phyloP scores from a whole-genome alignment of 1,140 invertebrate genomes.

The Polyergus mexicanus region DNA sequence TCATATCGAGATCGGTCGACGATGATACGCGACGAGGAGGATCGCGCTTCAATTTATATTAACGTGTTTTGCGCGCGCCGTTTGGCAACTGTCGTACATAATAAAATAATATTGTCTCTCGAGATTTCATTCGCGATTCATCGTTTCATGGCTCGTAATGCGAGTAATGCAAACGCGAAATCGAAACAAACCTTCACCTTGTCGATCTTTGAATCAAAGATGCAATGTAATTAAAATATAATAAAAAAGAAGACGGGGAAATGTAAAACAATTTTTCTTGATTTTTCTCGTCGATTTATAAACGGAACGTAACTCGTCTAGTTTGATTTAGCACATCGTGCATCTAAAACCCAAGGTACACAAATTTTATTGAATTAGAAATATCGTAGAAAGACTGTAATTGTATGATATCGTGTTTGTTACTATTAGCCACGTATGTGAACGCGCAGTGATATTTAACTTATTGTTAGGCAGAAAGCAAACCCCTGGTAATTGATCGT shows the following conservation, averaged over 20 bases:
- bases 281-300: neutral
- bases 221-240: too few species aligned
- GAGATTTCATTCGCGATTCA: neutral
- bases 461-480: neutral
- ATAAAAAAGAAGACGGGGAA: neutral
- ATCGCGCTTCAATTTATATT: conserved; percentile 1
- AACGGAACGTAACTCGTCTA: neutral
- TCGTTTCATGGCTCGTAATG: neutral
- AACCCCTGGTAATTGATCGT: neutral
- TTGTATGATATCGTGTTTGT: conserved; percentile 1
- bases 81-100: neutral
- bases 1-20: neutral
- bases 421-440: neutral
- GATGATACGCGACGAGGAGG: conserved; percentile 5
- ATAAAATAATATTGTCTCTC: neutral
- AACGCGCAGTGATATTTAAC: neutral
- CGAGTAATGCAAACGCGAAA: neutral
- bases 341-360: neutral
- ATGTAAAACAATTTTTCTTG: neutral
- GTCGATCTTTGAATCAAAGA: too few species aligned
- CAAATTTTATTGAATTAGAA: neutral
- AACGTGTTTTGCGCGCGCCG: neutral
- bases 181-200: neutral
- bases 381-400: neutral
- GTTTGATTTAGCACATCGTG: neutral